Evolutionary conservation across 2,797 vertebrate species (phyloP).

Genomic region (Melanotaenia parkinsoni): DNA sequence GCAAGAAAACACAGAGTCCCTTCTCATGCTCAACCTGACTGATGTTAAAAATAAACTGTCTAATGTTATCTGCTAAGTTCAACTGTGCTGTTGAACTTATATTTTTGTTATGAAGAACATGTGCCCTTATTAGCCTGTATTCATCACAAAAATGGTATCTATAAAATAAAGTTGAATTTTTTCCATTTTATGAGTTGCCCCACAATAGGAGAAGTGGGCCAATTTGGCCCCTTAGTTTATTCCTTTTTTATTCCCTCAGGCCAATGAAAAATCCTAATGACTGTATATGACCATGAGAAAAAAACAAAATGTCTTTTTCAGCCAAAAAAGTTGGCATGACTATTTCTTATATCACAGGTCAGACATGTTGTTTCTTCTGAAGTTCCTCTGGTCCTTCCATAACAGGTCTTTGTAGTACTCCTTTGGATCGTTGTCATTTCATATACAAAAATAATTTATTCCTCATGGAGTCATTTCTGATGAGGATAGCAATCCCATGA

Average conservation of each 20-base stretch:
- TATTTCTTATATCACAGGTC: neutral
- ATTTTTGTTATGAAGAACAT: neutral
- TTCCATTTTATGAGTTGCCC: neutral
- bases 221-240: neutral
- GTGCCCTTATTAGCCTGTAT: neutral
- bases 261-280: neutral
- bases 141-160: neutral
- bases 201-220: neutral
- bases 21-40: neutral
- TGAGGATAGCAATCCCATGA: conserved; percentile 28
- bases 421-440: conserved; percentile 19
- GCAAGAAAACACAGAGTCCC: neutral
- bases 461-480: conserved; percentile 30
- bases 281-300: neutral
- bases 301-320: neutral
- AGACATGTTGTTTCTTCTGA: neutral
- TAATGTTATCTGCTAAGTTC: neutral
- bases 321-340: neutral
- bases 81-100: neutral
- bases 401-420: neutral
- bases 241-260: neutral
- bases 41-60: neutral
- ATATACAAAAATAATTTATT: conserved; percentile 24
- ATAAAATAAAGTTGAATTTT: neutral
- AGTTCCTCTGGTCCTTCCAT: neutral